Evolutionary conservation across 92 coral and sea anemone genomes (phyloP).

Genomic region (Nematostella vectensis): DNA sequence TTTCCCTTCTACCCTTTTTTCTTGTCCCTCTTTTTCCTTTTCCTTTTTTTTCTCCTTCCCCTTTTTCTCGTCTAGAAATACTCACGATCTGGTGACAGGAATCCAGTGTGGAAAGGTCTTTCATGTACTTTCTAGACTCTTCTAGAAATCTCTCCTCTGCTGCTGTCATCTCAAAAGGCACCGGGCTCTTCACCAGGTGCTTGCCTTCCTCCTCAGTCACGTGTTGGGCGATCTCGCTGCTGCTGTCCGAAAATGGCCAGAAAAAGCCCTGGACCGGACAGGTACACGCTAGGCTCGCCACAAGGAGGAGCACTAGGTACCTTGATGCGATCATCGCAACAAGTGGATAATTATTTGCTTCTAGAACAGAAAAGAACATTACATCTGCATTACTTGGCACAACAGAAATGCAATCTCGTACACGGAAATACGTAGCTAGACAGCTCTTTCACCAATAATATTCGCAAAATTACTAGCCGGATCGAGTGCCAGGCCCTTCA

Average conservation of each 20-base stretch:
- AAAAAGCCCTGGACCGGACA: constrained; percentile 28
- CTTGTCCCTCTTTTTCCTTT: no score
- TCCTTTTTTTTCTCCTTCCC: no score
- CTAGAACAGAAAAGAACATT: no score
- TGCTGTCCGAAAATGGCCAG: constrained; percentile 84
- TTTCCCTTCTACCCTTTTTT: no score
- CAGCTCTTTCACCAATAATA: no score
- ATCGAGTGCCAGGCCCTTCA: no score
- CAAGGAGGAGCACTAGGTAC: not conserved
- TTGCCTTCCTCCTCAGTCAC: constrained; percentile 36
- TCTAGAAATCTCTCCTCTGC: constrained; percentile 87
- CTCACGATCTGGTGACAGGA: constrained; percentile 95
- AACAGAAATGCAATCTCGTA: no score
- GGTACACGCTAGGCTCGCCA: not conserved
- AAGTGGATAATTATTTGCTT: no score
- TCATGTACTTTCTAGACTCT: constrained; percentile 88
- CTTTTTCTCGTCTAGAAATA: no score
- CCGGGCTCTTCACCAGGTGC: constrained; percentile 71
- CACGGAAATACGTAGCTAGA: no score
- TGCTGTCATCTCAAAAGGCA: constrained; percentile 93
- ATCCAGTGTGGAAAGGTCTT: constrained; percentile 77
- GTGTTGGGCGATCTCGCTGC: constrained; percentile 24
- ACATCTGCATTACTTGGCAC: no score
- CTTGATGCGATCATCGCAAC: not conserved
- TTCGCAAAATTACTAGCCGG: no score